Conservation (phyloP, 1,140 invertebrate genomes). For the Heterodera carotae region DNA sequence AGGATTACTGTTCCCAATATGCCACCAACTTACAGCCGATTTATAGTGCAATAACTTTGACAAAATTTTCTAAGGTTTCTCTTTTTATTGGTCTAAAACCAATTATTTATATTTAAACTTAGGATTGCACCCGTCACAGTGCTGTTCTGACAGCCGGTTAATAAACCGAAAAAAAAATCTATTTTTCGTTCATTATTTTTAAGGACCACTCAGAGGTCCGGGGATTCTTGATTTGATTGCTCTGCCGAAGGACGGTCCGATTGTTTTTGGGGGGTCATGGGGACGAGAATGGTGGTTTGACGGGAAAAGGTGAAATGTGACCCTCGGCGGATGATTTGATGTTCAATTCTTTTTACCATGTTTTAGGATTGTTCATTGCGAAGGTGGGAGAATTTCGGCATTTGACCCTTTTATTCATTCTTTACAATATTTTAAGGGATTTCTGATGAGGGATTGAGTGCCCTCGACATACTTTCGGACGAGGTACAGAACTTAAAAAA, state of each 20-base stretch:
- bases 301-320: conserved; percentile 48
- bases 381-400: conserved; percentile 29
- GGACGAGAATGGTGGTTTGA: conserved; percentile 64
- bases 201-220: conserved; percentile 47
- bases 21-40: conserved; percentile 64
- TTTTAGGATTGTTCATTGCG: conserved; percentile 60
- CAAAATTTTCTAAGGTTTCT: conserved; percentile 50
- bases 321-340: not conserved
- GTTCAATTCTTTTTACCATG: not conserved
- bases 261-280: conserved; percentile 65
- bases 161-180: not conserved
- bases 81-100: not conserved
- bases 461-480: conserved; percentile 54
- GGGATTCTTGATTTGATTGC: conserved; percentile 64
- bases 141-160: conserved; percentile 63
- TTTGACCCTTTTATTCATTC: not conserved
- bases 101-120: not conserved
- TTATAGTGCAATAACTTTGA: conserved; percentile 62
- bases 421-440: conserved; percentile 36
- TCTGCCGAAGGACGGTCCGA: conserved; percentile 62
- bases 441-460: conserved; percentile 55
- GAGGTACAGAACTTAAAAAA: conserved; percentile 28
- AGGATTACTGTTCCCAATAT: conserved; percentile 64
- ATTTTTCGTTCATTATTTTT: conserved; percentile 4
- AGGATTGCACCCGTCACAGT: conserved; percentile 52